A percentile compares a stretch with the other conserved stretches of the same genome.
These are phyloP conservation scores for Cygnus buccinator DNA, from an alignment of 2,113 vertebrate species.

Conservation along the genomic window DNA sequence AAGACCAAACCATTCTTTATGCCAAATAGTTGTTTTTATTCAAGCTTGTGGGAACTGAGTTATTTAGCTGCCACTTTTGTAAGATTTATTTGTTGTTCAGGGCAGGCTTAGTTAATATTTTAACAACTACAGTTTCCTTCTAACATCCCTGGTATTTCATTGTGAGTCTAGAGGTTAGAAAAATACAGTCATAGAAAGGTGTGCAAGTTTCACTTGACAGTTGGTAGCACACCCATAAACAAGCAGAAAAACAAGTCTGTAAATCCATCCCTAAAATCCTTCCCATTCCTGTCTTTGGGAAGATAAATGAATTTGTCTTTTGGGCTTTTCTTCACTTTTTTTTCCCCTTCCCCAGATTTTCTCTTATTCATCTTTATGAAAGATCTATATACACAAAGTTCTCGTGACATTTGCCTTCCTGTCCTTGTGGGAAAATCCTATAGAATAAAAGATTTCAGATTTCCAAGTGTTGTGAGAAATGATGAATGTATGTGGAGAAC, in stretches of 20 bases:
- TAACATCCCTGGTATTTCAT: neutral
- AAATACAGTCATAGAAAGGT: neutral
- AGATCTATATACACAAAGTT: neutral
- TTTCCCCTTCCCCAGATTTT: rapidly evolving
- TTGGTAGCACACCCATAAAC: neutral
- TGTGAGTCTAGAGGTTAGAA: neutral
- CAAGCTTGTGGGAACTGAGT: neutral
- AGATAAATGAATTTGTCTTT: conserved; percentile 13
- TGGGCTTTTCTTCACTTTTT: neutral
- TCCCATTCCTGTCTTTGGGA: neutral
- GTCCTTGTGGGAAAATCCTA: neutral
- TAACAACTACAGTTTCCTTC: neutral
- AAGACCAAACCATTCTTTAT: neutral
- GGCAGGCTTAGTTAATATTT: neutral
- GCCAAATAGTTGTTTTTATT: neutral
- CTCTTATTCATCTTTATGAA: neutral
- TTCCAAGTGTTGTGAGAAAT: neutral
- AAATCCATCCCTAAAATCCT: neutral
- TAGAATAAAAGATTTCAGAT: neutral
- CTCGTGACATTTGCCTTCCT: conserved; percentile 51
- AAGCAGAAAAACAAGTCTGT: neutral
- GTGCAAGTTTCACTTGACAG: neutral
- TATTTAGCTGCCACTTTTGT: neutral
- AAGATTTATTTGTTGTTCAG: neutral
- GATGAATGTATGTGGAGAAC: neutral